phyloP scores from a whole-genome alignment of 1,140 invertebrate genomes.

The Drosophila pandora region DNA sequence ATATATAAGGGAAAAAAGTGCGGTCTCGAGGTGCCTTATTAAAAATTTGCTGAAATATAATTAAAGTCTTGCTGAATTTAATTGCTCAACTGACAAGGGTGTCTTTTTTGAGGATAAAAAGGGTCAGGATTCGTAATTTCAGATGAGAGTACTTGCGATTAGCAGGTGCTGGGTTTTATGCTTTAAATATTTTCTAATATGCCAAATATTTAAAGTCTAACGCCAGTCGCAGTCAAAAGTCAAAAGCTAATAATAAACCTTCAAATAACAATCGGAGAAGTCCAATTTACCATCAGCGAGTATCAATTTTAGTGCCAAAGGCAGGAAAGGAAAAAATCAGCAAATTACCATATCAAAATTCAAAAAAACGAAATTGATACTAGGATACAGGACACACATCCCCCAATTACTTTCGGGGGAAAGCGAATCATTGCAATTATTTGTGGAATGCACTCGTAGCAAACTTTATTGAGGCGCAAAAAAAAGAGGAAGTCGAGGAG shows the following conservation, averaged over 20 bases:
- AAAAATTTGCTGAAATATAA: constrained; percentile 78
- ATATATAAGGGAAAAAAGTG: constrained; percentile 5
- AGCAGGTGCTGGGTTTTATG: constrained; percentile 17
- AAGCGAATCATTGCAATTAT: constrained; percentile 70
- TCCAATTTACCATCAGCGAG: constrained; percentile 3
- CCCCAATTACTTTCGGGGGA: constrained; percentile 29
- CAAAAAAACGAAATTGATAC: constrained; percentile 22
- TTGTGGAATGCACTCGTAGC: constrained; percentile 65
- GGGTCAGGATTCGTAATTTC: constrained; percentile 28
- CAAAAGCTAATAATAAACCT: constrained; percentile 65
- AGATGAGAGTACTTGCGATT: constrained; percentile 8
- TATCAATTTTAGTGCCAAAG: constrained; percentile 38
- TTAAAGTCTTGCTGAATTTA: constrained; percentile 70
- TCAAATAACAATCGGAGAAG: constrained; percentile 36
- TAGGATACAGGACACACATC: constrained; percentile 26
- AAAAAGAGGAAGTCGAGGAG: constrained; percentile 17
- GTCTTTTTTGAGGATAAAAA: constrained; percentile 5
- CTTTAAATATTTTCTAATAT: neutral
- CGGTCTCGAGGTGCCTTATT: constrained; percentile 57
- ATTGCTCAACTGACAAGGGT: constrained; percentile 69
- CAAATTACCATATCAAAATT: constrained; percentile 69
- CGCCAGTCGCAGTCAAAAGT: constrained; percentile 62
- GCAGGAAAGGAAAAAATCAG: constrained; percentile 22
- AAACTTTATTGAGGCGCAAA: constrained; percentile 65
- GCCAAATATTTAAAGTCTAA: neutral